Evolutionary conservation across 2,113 vertebrate genomes (phyloP), one percentile per base, ranked within the genome.

Genomic region (Hippoglossus stenolepis): DNA sequence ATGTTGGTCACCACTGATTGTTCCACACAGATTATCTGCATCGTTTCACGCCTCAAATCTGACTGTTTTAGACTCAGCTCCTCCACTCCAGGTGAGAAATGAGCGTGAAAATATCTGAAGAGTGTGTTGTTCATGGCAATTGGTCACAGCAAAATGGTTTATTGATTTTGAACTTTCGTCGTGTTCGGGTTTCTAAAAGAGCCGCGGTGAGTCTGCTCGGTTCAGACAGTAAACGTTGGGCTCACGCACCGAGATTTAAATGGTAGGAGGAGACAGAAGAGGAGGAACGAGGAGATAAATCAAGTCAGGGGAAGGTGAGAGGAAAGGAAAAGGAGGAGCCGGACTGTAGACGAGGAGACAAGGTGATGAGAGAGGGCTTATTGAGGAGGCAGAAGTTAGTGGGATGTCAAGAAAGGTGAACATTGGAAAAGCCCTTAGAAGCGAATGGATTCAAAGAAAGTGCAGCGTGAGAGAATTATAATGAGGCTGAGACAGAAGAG

Each of bases 111-210:
- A 43, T 4, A 4, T 3, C 24, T 53, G 65, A 43, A 65, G 61
- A 85, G 57, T 15, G 57, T 15, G 58, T 38, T 53, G 49, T 6
- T 56, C 2, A 13, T 65, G 43, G 15, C 6, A 54, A 54, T 69
- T 71, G 18, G 35, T 40, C 23, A 35, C 24, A 26, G 43, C 17
- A 70, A 70, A 67, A 83, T 40, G 43, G 38, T 23, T 78, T 76
- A 83, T 81, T 38, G 82, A 83, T 81, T 67, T 26, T 45, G 10
- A 47, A 21, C 31, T 28, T 43, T 24, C 2, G 64, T 47, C 24
- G 20, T 59, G 14, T 63, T 61, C 23, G 14, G 12, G 61, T 47
- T 74, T 23, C 9, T 9, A 57, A 54, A 71, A 10, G 77, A 62
- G 61, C 38, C 60, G 57, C 5, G 3, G 1, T 12, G 53, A 65